phyloP scores from a whole-genome alignment of 2,888 invertebrate genomes.

The Chymomyza caudatula region DNA sequence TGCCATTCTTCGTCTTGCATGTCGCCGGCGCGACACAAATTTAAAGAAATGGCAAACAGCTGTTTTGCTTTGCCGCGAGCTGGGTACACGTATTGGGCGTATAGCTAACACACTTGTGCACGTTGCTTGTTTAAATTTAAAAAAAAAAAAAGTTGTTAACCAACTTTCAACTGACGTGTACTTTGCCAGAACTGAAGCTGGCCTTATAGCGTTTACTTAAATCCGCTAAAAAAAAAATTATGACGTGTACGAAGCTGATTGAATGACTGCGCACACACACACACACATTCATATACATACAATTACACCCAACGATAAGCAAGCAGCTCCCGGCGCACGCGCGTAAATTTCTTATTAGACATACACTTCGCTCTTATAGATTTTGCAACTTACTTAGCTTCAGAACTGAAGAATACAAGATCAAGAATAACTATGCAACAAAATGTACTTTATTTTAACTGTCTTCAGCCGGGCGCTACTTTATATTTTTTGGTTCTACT shows the following conservation, averaged over 20 bases:
- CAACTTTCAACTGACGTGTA: constrained; percentile 58
- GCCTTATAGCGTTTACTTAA: constrained; percentile 15
- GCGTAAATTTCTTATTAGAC: background rate
- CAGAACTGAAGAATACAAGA: background rate
- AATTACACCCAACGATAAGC: background rate
- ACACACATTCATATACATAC: constrained; percentile 6
- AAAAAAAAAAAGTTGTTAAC: background rate
- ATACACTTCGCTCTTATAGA: background rate
- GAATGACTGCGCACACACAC: constrained; percentile 31
- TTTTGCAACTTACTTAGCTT: background rate
- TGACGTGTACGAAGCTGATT: constrained; percentile 68
- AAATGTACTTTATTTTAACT: too few species aligned
- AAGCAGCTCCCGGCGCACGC: background rate
- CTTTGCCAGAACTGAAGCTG: constrained; percentile 28
- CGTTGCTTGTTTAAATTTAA: background rate
- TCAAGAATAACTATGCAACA: too few species aligned
- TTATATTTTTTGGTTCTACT: too few species aligned
- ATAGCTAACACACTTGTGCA: background rate
- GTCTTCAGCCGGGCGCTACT: too few species aligned
- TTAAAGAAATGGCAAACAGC: constrained; percentile 33
- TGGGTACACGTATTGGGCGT: background rate
- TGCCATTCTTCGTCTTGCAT: background rate
- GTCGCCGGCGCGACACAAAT: constrained; percentile 24
- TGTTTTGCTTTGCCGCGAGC: constrained; percentile 21
- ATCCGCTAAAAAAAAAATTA: constrained; percentile 39